Percentiles rank a stretch among this genome's conserved stretches.
Evolutionary conservation across 2,113 vertebrate genomes (phyloP).

Genomic region (Mustela nigripes): DNA sequence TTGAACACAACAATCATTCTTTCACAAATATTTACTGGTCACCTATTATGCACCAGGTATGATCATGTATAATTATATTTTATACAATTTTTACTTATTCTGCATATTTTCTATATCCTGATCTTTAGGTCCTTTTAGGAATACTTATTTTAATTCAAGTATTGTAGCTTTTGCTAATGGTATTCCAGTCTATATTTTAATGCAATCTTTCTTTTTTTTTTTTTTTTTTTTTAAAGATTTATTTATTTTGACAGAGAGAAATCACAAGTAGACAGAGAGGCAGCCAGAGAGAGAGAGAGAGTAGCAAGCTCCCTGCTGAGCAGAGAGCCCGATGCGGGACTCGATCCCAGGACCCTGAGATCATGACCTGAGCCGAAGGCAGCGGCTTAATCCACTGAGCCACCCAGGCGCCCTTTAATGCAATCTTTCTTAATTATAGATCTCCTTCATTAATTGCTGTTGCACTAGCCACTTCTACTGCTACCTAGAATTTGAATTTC

Average conservation of each 20-base stretch:
- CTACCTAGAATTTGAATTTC: conserved; percentile 17
- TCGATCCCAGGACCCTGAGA: too few species aligned
- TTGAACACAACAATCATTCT: not conserved
- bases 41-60: not conserved
- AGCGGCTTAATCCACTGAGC: too few species aligned
- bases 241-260: too few species aligned
- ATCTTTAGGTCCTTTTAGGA: conserved; percentile 18
- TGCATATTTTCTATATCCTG: not conserved
- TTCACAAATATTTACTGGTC: not conserved
- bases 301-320: too few species aligned
- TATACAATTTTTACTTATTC: conserved; percentile 9
- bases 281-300: too few species aligned
- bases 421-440: conserved; percentile 35
- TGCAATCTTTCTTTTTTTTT: not conserved
- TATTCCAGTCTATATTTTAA: conserved; percentile 47
- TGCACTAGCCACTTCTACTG: not conserved
- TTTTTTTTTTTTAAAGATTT: too few species aligned
- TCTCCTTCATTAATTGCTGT: not conserved
- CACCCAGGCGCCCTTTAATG: too few species aligned
- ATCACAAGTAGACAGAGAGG: too few species aligned
- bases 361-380: too few species aligned
- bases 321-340: too few species aligned
- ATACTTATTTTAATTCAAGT: conserved; percentile 43
- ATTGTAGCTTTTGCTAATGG: conserved; percentile 8
- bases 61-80: conserved; percentile 11